Evolutionary conservation across 2,888 invertebrate species (phyloP), one percentile per base, ranked within the genome.

Genomic region (Prenolepis imparis): DNA sequence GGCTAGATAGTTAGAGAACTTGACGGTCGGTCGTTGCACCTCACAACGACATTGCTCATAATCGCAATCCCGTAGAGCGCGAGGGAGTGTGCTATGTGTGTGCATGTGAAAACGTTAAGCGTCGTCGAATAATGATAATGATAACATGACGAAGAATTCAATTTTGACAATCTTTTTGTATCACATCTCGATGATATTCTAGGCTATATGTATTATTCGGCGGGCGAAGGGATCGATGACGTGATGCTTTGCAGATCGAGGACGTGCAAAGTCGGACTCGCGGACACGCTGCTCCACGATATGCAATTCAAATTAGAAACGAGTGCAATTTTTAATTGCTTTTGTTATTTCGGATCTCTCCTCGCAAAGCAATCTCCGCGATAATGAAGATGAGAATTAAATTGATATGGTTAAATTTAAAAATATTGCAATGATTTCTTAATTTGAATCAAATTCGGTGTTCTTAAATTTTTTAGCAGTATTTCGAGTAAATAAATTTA

Each of bases 121-220:
- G 68, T 78, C 70, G 74, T 75, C 75, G 24, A 36, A 75, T 24
- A 11, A 75, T 66, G 21, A 67, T 28, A 21, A 66, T 28, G 18
- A 28, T 32, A 28, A n/a, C n/a, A 66, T 66, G 39, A 55, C 39
- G 55, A 82, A 83, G 82, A 84, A 86, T 92, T 88, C 89, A 88
- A 91, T 91, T 90, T 92, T 90, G 93, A 93, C 93, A 92, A 93
- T 93, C 93, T 93, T 93, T 93, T 93, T 93, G 90, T 93, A 93
- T 91, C 82, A 89, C 91, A 91, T 91, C 82, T 89, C 88, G 86
- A 90, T 83, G 67, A 90, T 87, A 82, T 85, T 90, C 21, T 78
- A 84, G 84, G 41, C 57, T 80, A 80, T 77, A 80, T 52, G 41
- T 52, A 52, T 28, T 18, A 55, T 55, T 72, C 59, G 73, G n/a